Base-by-base conservation (phyloP, 2,797 vertebrate species). In the Alcedo quadribrachys region DNA sequence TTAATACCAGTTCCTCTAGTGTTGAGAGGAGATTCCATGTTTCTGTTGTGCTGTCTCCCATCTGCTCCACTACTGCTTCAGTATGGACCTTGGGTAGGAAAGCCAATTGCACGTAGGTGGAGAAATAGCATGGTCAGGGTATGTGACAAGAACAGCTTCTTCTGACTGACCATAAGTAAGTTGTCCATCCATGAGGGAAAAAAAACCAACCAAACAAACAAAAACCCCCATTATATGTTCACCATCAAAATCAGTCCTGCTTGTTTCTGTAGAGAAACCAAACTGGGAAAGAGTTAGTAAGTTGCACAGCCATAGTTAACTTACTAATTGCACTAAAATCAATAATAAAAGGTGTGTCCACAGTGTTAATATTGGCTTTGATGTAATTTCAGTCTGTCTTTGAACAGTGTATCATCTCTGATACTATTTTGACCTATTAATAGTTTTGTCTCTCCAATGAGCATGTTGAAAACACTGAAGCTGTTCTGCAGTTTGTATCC, bases 111-210 rank as follows among this genome's bases (percentile, higher is more conserved):
- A 70, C 37, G 30, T 63, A 12, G 35, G 32, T 75, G 21, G 15
- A 35, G 30, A 87, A 70, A 54, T 2, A 57, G 15, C 48, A 27
- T 0, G 1, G 5, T 42, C 6, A 1, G 15, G 27, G 8, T 58
- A 22, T 27, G 11, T 45, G 22, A 48, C 53, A 22, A 46, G 2
- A 74, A 10, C 2, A 82, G 8, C 33, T 33, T 18, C 24, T 65
- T 5, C 11, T 65, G 54, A n/a, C 32, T 54, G 13, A 53, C 28
- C 33, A 32, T 8, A 57, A 71, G 19, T 63, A 74, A 70, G 5
- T 9, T 46, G 30, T 50, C 8, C 20, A 66, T 73, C 27, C 20
- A 0, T 48, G 8, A 37, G 37, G 30, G 37, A 53, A 46, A 54
- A 18, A 33, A 66, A 48, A 8, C 8, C 37, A 37, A 37, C 11